Percentiles rank a stretch among this genome's conserved stretches.
These are phyloP conservation scores for Lepidochrysops patricia DNA, from an alignment of 2,888 invertebrate genomes.

Conservation along the genomic window DNA sequence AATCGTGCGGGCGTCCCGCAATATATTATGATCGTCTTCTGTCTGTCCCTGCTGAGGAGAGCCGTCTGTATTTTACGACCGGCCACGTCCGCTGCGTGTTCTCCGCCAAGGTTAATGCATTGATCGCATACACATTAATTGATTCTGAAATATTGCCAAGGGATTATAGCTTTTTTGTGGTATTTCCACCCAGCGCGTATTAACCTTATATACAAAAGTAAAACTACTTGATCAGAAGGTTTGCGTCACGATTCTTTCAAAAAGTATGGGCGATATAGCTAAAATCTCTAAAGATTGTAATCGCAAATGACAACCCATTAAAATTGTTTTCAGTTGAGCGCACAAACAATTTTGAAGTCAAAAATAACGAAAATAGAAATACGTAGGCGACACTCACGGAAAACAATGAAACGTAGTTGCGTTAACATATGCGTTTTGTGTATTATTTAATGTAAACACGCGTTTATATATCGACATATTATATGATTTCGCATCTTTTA, in stretches of 20 bases:
- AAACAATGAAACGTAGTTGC: slow-evolving; percentile 8
- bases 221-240: too few species aligned
- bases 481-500: background rate
- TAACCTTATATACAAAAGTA: background rate
- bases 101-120: slow-evolving; percentile 54
- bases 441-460: background rate
- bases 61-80: slow-evolving; percentile 67
- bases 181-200: background rate
- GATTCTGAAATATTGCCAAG: slow-evolving; percentile 18
- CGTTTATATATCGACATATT: background rate
- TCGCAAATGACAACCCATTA: slow-evolving; percentile 24
- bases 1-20: slow-evolving; percentile 63
- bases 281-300: background rate
- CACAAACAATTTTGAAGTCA: slow-evolving; percentile 25
- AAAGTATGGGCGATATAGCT: too few species aligned
- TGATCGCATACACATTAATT: slow-evolving; percentile 21
- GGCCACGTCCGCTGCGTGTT: slow-evolving; percentile 59
- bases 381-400: slow-evolving; percentile 62
- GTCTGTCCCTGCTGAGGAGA: slow-evolving; percentile 56
- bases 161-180: background rate
- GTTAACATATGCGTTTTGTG: slow-evolving; percentile 4
- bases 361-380: slow-evolving; percentile 47
- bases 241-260: too few species aligned
- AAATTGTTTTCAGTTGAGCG: background rate
- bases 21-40: slow-evolving; percentile 57